phyloP scores from a whole-genome alignment of 2,113 vertebrate genomes.

The Hyperopisus bebe region DNA sequence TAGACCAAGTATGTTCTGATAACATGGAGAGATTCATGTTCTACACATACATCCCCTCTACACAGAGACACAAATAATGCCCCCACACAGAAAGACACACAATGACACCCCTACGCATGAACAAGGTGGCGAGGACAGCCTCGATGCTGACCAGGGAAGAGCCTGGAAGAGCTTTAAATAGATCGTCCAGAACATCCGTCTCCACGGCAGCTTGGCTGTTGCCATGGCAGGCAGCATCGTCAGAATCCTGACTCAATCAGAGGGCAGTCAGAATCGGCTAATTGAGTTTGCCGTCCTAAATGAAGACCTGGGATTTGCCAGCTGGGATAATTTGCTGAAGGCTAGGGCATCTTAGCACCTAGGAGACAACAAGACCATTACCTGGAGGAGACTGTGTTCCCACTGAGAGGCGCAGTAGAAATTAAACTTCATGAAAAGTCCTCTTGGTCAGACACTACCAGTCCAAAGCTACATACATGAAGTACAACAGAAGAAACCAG shows the following conservation, averaged over 20 bases:
- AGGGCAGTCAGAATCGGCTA: slow-evolving; percentile 4
- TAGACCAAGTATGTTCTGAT: slow-evolving; percentile 5
- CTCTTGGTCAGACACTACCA: not conserved
- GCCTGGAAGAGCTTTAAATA: slow-evolving; percentile 20
- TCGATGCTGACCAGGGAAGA: slow-evolving; percentile 4
- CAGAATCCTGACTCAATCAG: slow-evolving; percentile 11
- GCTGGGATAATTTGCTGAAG: slow-evolving; percentile 10
- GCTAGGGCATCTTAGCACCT: slow-evolving; percentile 10
- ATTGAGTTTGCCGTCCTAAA: slow-evolving; percentile 15
- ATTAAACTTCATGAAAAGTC: not conserved
- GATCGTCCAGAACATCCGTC: slow-evolving; percentile 7
- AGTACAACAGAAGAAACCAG: not conserved
- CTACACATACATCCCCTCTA: slow-evolving; percentile 17
- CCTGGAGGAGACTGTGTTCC: too few relatives aligned
- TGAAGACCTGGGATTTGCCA: slow-evolving; percentile 1
- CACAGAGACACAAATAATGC: slow-evolving; percentile 15
- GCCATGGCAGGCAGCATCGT: slow-evolving; percentile 20
- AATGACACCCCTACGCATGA: not conserved
- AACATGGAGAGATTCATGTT: not conserved
- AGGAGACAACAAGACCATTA: not conserved
- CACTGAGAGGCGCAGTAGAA: not conserved
- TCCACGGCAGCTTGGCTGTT: slow-evolving; percentile 17
- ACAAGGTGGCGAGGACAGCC: not conserved
- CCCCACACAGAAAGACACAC: slow-evolving; percentile 8
- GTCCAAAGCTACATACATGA: not conserved